Evolutionary conservation across 1,140 invertebrate genomes (phyloP), one percentile per base, ranked within the genome.

Genomic region (Halesus radiatus): DNA sequence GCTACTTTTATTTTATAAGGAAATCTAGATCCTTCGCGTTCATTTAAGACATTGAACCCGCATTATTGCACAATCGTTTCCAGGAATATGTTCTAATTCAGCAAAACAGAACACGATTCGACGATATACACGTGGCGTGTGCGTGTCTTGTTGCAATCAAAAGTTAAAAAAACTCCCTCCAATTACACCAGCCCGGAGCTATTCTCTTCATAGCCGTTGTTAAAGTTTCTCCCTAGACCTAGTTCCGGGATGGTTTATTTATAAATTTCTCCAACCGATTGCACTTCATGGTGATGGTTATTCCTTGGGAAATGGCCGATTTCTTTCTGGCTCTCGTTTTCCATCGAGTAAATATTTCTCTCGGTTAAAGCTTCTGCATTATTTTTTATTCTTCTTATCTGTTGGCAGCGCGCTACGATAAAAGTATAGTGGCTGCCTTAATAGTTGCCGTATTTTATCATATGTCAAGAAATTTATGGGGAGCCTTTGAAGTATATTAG

Each of bases 141-240:
- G 70, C 70, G 70, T 73, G 70, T 32, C 52, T 54, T 23, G 70
- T 26, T 73, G 52, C 52, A 73, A 73, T 73, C 70, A 73, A 73
- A 54, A 73, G 70, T 52, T 73, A 54, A 73, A 66, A 73, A 73
- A 73, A 50, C 64, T 73, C 13, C 22, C 45, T 73, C 37, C 45
- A 52, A 73, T 73, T 73, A 54, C 20, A 45, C 10, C 10, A 73
- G 50, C 22, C 52, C 52, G 23, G 70, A 73, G 70, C 18, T 73
- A 54, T 73, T 54, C 70, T 53, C 20, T 54, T 73, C 50, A 54
- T 73, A 22, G n/a, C 50, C 26, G 20, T 15, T 73, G 50, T 54
- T 26, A 53, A 53, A 53, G 70, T 53, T 66, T 29, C 26, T 29
- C 26, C 2, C 26, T 29, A 29, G 26, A 29, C 26, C 26, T 29